phyloP scores from a whole-genome alignment of 2,888 invertebrate genomes.

The Cosmia pyralina region DNA sequence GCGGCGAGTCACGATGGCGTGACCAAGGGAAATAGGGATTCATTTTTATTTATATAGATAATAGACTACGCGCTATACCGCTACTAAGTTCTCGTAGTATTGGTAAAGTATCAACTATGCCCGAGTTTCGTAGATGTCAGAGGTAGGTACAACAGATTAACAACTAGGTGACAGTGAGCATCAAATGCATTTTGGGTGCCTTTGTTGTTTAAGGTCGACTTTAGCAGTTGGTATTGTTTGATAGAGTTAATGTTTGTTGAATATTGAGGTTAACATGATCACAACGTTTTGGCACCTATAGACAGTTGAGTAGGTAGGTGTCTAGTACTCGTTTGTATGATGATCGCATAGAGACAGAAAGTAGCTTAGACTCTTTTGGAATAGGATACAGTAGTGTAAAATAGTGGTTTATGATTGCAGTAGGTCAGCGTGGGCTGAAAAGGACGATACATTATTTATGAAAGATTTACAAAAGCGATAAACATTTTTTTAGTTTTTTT shows the following conservation, averaged over 20 bases:
- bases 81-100: constrained; percentile 29
- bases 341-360: background rate
- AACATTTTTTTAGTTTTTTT: no score
- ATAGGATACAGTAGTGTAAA: background rate
- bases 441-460: background rate
- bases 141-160: constrained; percentile 29
- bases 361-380: background rate
- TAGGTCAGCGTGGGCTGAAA: background rate
- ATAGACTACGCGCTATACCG: constrained; percentile 4
- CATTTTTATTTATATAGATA: no score
- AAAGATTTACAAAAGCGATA: constrained; percentile 3
- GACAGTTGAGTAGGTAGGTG: background rate
- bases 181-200: constrained; percentile 29
- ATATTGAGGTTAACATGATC: constrained; percentile 23
- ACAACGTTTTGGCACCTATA: constrained; percentile 15
- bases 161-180: constrained; percentile 22
- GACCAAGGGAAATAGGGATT: no score
- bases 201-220: constrained; percentile 34
- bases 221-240: constrained; percentile 33
- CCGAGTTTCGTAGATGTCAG: constrained; percentile 22
- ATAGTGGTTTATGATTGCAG: background rate
- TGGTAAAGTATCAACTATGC: constrained; percentile 34
- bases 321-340: background rate
- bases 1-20: no score
- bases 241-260: constrained; percentile 17